Evolutionary conservation across 2,888 invertebrate genomes (phyloP), one percentile per base, ranked within the genome.

Genomic region (Lepidonotus clava): DNA sequence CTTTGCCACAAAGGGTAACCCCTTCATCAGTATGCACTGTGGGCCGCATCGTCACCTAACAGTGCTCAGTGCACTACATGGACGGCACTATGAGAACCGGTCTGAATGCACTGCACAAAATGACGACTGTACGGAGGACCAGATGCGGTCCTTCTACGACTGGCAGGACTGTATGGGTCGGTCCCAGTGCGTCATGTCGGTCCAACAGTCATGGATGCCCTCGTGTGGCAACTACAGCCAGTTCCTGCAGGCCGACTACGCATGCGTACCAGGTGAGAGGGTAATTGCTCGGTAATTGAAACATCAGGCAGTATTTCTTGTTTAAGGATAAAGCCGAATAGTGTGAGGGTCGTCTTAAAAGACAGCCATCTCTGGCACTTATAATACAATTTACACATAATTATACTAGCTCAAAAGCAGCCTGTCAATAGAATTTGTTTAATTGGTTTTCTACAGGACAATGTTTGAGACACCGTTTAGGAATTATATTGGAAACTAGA

Each of bases 171-270:
- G 84, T 41, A 84, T 40, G 32, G 84, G 84, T 0, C 61, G 67
- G 41, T n/a, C 32, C 2, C 84, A 32, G 0, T 84, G 84, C 34
- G 11, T 84, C 28, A 36, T 28, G 61, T 67, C 84, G 0, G 84
- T 84, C 5, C 61, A 84, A 28, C 61, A 66, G 46, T 84, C 84
- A 6, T 84, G 84, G 84, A 84, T 84, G 84, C 66, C 84, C 5
- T n/a, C 40, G 14, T 84, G 84, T 40, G 84, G 84, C 4, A 84
- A 84, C 67, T 84, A 84, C 84, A 84, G 84, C 84, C 40, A 66
- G 66, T 84, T 56, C 46, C 84, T 84, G 36, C 84, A 84, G 46
- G 84, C 56, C 5, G 66, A 84, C 24, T 84, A 84, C 46, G 28
- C 38, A 18, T 84, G 84, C 24, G 36, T 66, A 1, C 61, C 38